Evolutionary conservation across 92 coral and sea anemone species (phyloP).

Genomic region (Epizoanthus rinbou): DNA sequence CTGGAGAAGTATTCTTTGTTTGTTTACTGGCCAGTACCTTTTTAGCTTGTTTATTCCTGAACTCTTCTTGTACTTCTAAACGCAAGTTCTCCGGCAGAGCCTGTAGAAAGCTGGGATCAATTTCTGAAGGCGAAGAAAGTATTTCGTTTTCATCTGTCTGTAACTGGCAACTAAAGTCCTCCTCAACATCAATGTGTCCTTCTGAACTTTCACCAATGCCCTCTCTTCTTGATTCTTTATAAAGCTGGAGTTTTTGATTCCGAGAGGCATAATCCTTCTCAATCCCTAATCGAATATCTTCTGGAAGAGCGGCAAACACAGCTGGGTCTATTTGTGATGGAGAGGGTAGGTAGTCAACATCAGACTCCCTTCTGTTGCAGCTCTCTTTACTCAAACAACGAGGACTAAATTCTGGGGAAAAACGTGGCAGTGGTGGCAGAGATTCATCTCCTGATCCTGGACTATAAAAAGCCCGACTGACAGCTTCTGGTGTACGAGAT

Average conservation of each 20-base stretch:
- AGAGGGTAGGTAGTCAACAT: slow-evolving; percentile 73
- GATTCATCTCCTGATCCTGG: slow-evolving; percentile 23
- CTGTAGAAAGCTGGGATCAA: slow-evolving; percentile 69
- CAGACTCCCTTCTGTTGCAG: slow-evolving; percentile 29
- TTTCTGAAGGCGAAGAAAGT: slow-evolving; percentile 57
- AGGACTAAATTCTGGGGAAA: slow-evolving; percentile 49
- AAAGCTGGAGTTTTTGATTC: slow-evolving; percentile 50
- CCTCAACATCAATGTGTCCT: neutral
- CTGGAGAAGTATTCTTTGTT: neutral
- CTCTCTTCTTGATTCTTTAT: neutral
- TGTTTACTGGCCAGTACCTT: neutral
- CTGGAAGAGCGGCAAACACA: slow-evolving; percentile 85
- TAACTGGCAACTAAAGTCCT: neutral
- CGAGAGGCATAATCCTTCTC: slow-evolving; percentile 78
- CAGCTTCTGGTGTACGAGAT: neutral
- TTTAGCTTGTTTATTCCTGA: slow-evolving; percentile 40
- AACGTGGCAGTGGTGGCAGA: slow-evolving; percentile 76
- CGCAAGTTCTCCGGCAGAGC: slow-evolving; percentile 78
- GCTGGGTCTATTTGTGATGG: slow-evolving; percentile 88
- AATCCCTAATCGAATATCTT: slow-evolving; percentile 74
- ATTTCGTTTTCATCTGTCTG: slow-evolving; percentile 7
- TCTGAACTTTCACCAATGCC: neutral
- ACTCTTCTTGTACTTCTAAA: slow-evolving; percentile 69
- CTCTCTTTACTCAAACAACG: slow-evolving; percentile 1
- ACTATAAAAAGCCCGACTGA: slow-evolving; percentile 1